These are phyloP conservation scores for Chelon auratus DNA, from an alignment of 2,797 vertebrate genomes.

Conservation along the genomic window DNA sequence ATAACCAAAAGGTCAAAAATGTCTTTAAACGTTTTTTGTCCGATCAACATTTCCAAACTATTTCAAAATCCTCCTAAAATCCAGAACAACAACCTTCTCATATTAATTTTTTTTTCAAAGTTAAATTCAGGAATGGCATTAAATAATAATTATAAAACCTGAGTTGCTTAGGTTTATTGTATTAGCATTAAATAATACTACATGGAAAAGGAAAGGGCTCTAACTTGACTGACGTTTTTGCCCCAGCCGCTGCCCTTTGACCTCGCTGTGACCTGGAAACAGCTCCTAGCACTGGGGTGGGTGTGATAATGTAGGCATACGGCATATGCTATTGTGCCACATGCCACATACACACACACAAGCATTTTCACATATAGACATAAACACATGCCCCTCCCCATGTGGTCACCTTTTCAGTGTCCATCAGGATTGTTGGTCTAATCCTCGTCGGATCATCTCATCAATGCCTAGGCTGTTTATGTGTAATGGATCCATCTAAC, in stretches of 20 bases:
- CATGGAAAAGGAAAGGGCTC: not conserved
- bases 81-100: not conserved
- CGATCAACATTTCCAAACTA: not conserved
- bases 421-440: constrained; percentile 83
- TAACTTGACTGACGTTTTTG: constrained; percentile 40
- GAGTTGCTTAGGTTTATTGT: not conserved
- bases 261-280: constrained; percentile 70
- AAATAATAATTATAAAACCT: not conserved
- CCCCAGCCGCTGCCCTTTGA: constrained; percentile 58
- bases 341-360: constrained; percentile 24
- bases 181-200: not conserved
- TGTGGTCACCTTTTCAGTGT: constrained; percentile 85
- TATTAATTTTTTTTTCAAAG: not conserved
- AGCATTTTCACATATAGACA: constrained; percentile 29
- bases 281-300: constrained; percentile 26
- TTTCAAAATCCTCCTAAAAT: not conserved
- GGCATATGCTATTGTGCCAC: constrained; percentile 58
- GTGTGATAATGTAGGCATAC: constrained; percentile 48
- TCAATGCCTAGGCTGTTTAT: constrained; percentile 83
- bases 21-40: not conserved
- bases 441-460: constrained; percentile 84
- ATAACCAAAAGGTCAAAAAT: not conserved
- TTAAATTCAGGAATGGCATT: not conserved
- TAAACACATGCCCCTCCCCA: constrained; percentile 46
- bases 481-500: constrained; percentile 82